Conservation (phyloP, 2,113 vertebrate genomes). For the Prietella phreatophila region DNA sequence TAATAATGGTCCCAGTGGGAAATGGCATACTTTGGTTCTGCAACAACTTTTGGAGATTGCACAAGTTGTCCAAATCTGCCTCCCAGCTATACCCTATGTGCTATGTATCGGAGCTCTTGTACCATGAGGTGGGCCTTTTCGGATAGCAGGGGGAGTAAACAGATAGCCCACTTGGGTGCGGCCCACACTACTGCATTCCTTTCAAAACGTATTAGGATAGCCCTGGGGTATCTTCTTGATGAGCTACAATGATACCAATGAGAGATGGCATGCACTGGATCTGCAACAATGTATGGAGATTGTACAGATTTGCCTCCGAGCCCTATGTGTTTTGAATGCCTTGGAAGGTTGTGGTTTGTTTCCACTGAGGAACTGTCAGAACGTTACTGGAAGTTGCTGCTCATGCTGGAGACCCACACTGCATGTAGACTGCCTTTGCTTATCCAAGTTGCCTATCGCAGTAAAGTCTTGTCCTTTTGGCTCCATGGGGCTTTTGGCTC, state of each 20-base stretch:
- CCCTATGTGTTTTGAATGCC: background rate
- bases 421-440: too few species aligned
- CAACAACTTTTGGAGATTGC: background rate
- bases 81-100: background rate
- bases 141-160: too few species aligned
- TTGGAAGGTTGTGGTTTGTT: background rate
- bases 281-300: background rate
- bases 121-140: too few species aligned
- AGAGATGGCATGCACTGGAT: background rate
- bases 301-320: background rate
- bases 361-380: too few species aligned
- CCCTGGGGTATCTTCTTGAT: background rate
- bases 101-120: background rate
- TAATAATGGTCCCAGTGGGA: background rate
- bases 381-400: too few species aligned
- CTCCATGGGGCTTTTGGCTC: too few species aligned
- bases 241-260: background rate
- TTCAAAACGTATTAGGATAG: too few species aligned
- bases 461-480: too few species aligned
- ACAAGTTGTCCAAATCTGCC: background rate
- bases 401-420: too few species aligned
- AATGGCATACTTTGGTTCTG: background rate
- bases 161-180: too few species aligned
- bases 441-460: background rate
- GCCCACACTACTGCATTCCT: too few species aligned